Percentiles rank a stretch among this genome's conserved stretches.
Conservation (phyloP, 2,113 vertebrate genomes). For the Ploceus nigricollis region DNA sequence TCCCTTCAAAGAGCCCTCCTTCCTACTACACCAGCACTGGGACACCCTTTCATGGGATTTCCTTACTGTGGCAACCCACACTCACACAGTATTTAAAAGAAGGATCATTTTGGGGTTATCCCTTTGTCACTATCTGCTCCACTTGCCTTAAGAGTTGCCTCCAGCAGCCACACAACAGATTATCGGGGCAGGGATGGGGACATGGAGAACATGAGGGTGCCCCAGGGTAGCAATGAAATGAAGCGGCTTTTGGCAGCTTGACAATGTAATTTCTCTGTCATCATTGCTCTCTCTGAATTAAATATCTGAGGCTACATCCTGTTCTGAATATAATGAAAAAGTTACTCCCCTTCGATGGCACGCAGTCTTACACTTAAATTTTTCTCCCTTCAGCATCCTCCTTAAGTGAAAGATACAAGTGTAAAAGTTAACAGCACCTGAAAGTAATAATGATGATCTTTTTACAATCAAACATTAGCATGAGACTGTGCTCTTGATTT, state of each 20-base stretch:
- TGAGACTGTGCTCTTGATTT: background rate
- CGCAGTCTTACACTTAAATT: background rate
- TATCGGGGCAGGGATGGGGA: background rate
- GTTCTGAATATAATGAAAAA: background rate
- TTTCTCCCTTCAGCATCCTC: background rate
- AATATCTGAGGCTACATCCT: background rate
- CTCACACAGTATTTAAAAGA: background rate
- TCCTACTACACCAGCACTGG: fast-evolving
- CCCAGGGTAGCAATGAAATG: background rate
- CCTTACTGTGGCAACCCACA: background rate
- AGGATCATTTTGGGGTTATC: background rate
- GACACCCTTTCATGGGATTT: background rate
- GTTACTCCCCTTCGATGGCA: background rate
- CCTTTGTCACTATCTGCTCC: background rate
- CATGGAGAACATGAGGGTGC: background rate
- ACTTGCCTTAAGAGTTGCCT: background rate
- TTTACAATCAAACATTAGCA: background rate
- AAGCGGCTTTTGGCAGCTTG: background rate
- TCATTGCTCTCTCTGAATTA: background rate
- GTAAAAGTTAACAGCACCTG: background rate
- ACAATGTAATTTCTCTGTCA: background rate
- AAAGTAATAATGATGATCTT: background rate
- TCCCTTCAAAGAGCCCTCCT: background rate
- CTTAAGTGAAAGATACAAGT: background rate
- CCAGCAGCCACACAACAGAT: background rate